phyloP scores from a whole-genome alignment of 2,888 invertebrate genomes.

The Idaea aversata region DNA sequence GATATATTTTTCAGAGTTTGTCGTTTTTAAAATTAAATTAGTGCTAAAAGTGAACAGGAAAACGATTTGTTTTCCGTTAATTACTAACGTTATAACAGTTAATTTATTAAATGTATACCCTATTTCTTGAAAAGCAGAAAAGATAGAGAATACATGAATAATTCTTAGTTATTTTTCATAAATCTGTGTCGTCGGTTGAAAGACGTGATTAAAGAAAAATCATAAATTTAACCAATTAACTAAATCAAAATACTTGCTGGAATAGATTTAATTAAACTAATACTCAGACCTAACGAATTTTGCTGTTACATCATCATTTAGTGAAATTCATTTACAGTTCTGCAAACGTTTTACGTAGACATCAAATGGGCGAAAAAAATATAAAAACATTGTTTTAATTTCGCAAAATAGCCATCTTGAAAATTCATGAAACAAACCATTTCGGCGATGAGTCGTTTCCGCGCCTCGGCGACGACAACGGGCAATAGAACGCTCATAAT shows the following conservation, averaged over 20 bases:
- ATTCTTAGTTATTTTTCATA: not conserved
- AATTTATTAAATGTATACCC: not conserved
- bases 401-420: slow-evolving; percentile 10
- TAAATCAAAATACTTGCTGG: not conserved
- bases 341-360: not conserved
- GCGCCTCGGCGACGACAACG: slow-evolving; percentile 44
- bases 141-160: not conserved
- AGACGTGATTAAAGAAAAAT: not conserved
- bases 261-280: not conserved
- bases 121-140: not conserved
- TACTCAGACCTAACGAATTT: not conserved
- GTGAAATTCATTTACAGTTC: not conserved
- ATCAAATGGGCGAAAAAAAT: not conserved
- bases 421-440: slow-evolving; percentile 48
- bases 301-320: not conserved
- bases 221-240: not conserved
- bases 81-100: not conserved
- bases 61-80: not conserved
- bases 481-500: slow-evolving; percentile 74
- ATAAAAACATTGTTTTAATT: not conserved
- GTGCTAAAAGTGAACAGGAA: not conserved
- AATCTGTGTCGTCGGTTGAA: not conserved
- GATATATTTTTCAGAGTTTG: slow-evolving; percentile 18
- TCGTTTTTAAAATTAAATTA: slow-evolving; percentile 1
- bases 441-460: slow-evolving; percentile 51